Conservation (phyloP, 2,888 invertebrate species). For the Tromatobia lineatoria region DNA sequence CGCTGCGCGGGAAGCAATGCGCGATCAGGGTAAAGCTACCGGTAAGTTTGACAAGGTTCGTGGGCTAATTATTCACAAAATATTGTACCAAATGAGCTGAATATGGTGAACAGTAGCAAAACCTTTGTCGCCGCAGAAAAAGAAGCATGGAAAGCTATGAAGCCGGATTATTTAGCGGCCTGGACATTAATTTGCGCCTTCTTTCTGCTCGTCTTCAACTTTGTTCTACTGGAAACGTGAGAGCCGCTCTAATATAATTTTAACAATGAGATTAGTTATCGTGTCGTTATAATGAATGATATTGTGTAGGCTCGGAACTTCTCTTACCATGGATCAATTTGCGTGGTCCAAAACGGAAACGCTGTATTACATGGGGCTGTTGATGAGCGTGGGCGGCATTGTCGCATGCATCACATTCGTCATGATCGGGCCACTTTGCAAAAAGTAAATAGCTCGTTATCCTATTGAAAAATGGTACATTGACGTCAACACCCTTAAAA, state of each 20-base stretch:
- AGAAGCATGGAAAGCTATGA: slow-evolving; percentile 90
- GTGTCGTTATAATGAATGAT: slow-evolving; percentile 20
- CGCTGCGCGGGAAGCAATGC: slow-evolving; percentile 93
- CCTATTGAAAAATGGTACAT: neutral
- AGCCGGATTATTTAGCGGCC: slow-evolving; percentile 91
- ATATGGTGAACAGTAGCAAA: neutral
- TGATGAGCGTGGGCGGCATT: slow-evolving; percentile 93
- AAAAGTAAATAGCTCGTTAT: slow-evolving; percentile 82
- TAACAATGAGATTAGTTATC: slow-evolving; percentile 7
- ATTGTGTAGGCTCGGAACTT: slow-evolving; percentile 89
- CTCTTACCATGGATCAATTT: slow-evolving; percentile 95
- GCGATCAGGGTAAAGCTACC: slow-evolving; percentile 89
- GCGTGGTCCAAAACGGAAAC: slow-evolving; percentile 93
- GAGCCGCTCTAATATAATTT: slow-evolving; percentile 67
- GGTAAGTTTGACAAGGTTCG: slow-evolving; percentile 83
- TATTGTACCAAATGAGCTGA: slow-evolving; percentile 9
- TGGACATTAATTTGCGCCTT: slow-evolving; percentile 93
- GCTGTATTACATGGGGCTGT: slow-evolving; percentile 92
- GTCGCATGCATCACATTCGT: slow-evolving; percentile 91
- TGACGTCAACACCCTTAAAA: neutral
- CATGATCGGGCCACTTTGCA: slow-evolving; percentile 90
- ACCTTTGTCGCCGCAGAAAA: slow-evolving; percentile 87
- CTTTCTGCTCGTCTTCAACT: slow-evolving; percentile 94
- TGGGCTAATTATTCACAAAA: slow-evolving; percentile 53
- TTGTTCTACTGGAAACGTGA: slow-evolving; percentile 94